phyloP scores from a whole-genome alignment of 2,888 invertebrate species.

The Megastigmus dorsalis region DNA sequence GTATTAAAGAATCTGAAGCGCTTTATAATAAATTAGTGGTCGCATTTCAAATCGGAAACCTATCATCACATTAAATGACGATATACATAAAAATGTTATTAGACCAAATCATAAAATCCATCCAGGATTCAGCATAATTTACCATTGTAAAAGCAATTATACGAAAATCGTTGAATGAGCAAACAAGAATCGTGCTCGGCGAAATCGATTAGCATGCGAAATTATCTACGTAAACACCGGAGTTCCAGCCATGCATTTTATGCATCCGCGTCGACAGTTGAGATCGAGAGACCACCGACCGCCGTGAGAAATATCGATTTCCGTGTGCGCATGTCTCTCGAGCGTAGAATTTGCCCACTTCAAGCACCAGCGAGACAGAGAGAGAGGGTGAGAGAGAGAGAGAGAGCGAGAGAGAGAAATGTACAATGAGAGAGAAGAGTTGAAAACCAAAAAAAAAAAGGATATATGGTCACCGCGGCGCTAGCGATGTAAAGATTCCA shows the following conservation, averaged over 20 bases:
- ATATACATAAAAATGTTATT: too few species aligned
- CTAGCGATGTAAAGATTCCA: constrained; percentile 29
- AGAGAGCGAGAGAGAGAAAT: neutral
- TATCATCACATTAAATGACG: too few species aligned
- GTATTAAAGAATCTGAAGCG: too few species aligned
- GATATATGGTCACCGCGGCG: neutral
- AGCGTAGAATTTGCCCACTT: neutral
- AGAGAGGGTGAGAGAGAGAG: neutral
- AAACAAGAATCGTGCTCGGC: too few species aligned
- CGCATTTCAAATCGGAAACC: too few species aligned
- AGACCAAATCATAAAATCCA: too few species aligned
- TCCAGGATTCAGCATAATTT: too few species aligned
- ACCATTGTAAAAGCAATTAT: too few species aligned
- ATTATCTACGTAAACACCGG: neutral
- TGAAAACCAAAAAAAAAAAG: too few species aligned
- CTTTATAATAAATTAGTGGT: too few species aligned
- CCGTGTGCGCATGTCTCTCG: too few species aligned
- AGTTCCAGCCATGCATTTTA: neutral
- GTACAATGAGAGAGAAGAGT: neutral
- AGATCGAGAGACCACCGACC: neutral
- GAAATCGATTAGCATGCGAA: neutral
- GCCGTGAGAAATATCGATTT: neutral
- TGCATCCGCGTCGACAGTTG: neutral
- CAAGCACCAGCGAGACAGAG: neutral
- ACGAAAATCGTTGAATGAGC: too few species aligned